These are phyloP conservation scores for Bilobella aurantiaca DNA, from an alignment of 1,140 invertebrate species.

Conservation along the genomic window DNA sequence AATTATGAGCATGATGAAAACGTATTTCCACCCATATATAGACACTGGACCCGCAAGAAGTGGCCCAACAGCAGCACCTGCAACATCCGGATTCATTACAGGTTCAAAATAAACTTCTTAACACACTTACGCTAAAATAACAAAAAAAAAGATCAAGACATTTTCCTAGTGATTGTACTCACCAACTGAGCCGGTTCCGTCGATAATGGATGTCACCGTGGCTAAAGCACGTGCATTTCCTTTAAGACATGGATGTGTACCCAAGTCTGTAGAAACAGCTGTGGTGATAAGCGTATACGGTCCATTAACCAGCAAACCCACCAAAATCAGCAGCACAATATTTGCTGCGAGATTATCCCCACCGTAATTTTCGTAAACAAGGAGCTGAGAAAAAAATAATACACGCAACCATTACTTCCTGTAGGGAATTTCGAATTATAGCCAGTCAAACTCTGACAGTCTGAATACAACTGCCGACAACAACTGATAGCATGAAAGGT, in stretches of 20 bases:
- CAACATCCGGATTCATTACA: constrained; percentile 22
- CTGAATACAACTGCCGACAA: too few species aligned
- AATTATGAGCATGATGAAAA: constrained; percentile 83
- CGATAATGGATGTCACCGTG: constrained; percentile 92
- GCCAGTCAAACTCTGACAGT: too few species aligned
- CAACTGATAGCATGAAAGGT: too few species aligned
- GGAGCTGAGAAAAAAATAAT: constrained; percentile 51
- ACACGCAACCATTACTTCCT: too few species aligned
- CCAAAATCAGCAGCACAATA: constrained; percentile 59
- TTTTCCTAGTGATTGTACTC: too few species aligned
- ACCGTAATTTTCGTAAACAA: constrained; percentile 64
- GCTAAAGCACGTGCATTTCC: constrained; percentile 81
- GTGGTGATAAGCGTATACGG: constrained; percentile 67
- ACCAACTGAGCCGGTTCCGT: constrained; percentile 88
- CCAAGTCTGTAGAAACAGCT: constrained; percentile 86
- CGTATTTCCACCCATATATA: constrained; percentile 62
- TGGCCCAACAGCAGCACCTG: constrained; percentile 81
- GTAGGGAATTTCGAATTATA: too few species aligned
- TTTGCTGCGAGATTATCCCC: constrained; percentile 51
- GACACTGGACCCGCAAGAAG: constrained; percentile 75
- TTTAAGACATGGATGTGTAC: constrained; percentile 70
- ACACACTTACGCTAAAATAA: constrained; percentile 12
- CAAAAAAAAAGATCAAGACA: too few species aligned
- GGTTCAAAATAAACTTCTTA: not conserved
- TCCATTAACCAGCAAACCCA: constrained; percentile 76